A percentile compares a stretch with the other conserved stretches of the same genome.
Evolutionary conservation across 1,140 invertebrate genomes (phyloP).

Genomic region (Hypothenemus hampei): DNA sequence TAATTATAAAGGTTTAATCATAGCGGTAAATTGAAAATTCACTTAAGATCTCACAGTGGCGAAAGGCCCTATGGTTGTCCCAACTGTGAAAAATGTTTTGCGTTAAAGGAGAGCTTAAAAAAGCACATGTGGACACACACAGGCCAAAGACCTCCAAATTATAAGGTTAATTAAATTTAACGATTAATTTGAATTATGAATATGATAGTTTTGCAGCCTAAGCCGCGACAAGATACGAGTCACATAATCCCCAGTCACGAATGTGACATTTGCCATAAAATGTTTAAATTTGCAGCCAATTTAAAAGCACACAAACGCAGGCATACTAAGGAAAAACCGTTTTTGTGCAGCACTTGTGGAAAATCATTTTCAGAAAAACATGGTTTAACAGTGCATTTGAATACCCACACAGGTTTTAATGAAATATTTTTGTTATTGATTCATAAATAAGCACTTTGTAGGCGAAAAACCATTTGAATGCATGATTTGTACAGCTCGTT

Average conservation of each 20-base stretch:
- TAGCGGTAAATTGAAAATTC: conserved; percentile 38
- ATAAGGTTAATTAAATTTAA: conserved; percentile 11
- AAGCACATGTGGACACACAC: conserved; percentile 43
- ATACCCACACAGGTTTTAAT: conserved; percentile 42
- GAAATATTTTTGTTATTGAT: conserved; percentile 11
- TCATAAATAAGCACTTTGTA: conserved; percentile 28
- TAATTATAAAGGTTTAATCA: conserved; percentile 47
- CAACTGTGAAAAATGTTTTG: conserved; percentile 54
- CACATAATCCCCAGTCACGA: conserved; percentile 20
- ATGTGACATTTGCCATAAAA: conserved; percentile 38
- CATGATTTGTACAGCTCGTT: conserved; percentile 49
- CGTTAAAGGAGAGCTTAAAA: conserved; percentile 60
- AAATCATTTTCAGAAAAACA: conserved; percentile 63
- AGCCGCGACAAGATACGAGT: conserved; percentile 12
- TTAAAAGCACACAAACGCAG: conserved; percentile 58
- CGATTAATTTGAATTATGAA: background rate
- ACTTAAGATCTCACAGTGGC: conserved; percentile 46
- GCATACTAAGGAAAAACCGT: conserved; percentile 68
- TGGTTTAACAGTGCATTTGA: conserved; percentile 58
- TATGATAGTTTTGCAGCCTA: conserved; percentile 7
- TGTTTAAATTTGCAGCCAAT: conserved; percentile 34
- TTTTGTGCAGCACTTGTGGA: conserved; percentile 68
- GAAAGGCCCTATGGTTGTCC: conserved; percentile 39
- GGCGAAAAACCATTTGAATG: conserved; percentile 43
- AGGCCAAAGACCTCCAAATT: conserved; percentile 20